Percentiles rank a stretch among this genome's conserved stretches.
phyloP scores from a whole-genome alignment of 2,888 invertebrate species.

The Hoplodrina ambigua region DNA sequence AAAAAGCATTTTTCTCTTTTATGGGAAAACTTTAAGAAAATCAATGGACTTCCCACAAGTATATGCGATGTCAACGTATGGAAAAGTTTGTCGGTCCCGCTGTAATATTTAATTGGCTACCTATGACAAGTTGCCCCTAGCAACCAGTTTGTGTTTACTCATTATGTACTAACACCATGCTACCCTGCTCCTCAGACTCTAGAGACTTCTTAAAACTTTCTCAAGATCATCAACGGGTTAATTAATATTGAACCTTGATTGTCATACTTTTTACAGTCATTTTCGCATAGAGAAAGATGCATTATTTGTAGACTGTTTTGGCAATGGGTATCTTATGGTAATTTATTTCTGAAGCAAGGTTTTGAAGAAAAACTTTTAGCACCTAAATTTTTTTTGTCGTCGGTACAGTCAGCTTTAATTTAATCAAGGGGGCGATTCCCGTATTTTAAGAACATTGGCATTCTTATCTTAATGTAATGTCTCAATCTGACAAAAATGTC shows the following conservation, averaged over 20 bases:
- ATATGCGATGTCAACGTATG: slow-evolving; percentile 33
- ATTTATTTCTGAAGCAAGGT: too few relatives aligned
- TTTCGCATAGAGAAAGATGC: neutral
- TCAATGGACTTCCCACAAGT: slow-evolving; percentile 35
- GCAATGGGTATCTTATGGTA: neutral
- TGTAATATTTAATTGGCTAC: slow-evolving; percentile 11
- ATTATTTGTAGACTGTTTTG: neutral
- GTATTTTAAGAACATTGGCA: too few relatives aligned
- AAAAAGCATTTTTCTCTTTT: slow-evolving; percentile 56
- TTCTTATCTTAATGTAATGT: too few relatives aligned
- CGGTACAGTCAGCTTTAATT: too few relatives aligned
- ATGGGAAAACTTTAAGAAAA: slow-evolving; percentile 41
- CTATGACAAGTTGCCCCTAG: neutral
- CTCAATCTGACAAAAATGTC: too few relatives aligned
- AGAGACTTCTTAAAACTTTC: slow-evolving; percentile 6
- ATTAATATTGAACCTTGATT: neutral
- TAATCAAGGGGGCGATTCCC: too few relatives aligned
- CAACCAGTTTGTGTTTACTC: neutral
- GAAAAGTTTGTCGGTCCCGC: slow-evolving; percentile 5
- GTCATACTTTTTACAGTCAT: neutral
- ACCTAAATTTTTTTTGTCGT: too few relatives aligned
- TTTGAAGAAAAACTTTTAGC: too few relatives aligned
- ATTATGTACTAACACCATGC: neutral
- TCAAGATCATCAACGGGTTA: neutral
- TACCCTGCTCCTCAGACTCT: neutral